Evolutionary conservation across 2,797 vertebrate genomes (phyloP), one percentile per base, ranked within the genome.

Genomic region (Darevskia nairensis): DNA sequence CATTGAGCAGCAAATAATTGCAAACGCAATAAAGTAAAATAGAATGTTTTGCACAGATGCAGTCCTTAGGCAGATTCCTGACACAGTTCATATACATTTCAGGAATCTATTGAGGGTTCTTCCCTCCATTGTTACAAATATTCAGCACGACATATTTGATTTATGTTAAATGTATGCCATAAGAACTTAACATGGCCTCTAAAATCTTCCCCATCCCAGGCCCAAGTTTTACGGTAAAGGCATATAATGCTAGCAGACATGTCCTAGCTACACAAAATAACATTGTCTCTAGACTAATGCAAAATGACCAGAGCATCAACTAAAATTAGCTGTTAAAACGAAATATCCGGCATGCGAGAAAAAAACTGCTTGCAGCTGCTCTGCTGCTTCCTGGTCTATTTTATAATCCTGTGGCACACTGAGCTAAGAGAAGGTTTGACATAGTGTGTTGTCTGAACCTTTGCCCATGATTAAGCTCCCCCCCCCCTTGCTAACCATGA

Each of bases 1-100:
- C 89, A 68, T n/a, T 87, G 61, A 55, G 50, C 11, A 91, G 87
- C 46, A 92, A 86, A 72, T 69, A 86, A n/a, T 76, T 83, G 27
- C 71, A 59, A 27, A 39, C 29, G 35, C 5, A 35, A 23, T 55
- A 59, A 9, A 86, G 13, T 69, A 86, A 80, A 86, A 55, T 41
- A 71, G 72, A 84, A 84, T 35, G 4, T 21, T 87, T 92, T 87
- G 88, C 90, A 86, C 86, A 91, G 74, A 11, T 93, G 71, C 85
- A 90, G 82, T 84, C 50, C 59, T 71, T 69, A 87, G 88, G 84
- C 76, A 80, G 87, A 85, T 78, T 88, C 41, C 32, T 75, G 87
- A 32, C 0, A 0, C 10, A 84, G 77, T 77, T 91, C 72, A 29
- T 9, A 77, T 64, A 82, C 25, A 81, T 91, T 87, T 88, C 87